Conservation (phyloP, 64 coral and sea anemone genomes). For the Actinia equina region DNA sequence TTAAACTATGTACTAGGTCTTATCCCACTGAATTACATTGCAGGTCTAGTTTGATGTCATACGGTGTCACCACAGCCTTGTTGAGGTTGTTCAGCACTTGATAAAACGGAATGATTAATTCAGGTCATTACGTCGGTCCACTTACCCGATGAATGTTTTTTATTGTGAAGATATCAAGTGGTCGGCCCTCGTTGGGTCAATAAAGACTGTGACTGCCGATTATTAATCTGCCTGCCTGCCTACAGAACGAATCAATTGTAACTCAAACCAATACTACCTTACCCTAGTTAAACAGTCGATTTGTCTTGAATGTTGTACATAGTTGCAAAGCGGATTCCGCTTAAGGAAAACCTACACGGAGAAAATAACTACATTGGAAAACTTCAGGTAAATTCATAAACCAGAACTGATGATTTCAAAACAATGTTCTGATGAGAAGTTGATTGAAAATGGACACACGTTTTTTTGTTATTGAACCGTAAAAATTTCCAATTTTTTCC, state of each 20-base stretch:
- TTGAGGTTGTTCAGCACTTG: neutral
- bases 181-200: slow-evolving; percentile 2
- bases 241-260: neutral
- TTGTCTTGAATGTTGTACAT: neutral
- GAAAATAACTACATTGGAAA: neutral
- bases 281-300: neutral
- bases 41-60: neutral
- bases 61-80: neutral
- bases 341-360: too few species aligned
- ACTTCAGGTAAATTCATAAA: neutral
- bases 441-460: too few species aligned
- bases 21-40: neutral
- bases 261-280: neutral
- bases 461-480: too few species aligned
- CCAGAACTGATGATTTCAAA: too few species aligned
- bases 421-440: too few species aligned
- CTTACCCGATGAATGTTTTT: neutral
- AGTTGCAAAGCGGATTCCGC: neutral
- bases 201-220: neutral
- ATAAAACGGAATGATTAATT: neutral
- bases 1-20: neutral
- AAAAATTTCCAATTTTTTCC: too few species aligned
- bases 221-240: neutral
- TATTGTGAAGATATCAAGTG: slow-evolving; percentile 10
- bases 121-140: neutral